Conservation (phyloP, 2,113 vertebrate genomes). For the Progne subis region DNA sequence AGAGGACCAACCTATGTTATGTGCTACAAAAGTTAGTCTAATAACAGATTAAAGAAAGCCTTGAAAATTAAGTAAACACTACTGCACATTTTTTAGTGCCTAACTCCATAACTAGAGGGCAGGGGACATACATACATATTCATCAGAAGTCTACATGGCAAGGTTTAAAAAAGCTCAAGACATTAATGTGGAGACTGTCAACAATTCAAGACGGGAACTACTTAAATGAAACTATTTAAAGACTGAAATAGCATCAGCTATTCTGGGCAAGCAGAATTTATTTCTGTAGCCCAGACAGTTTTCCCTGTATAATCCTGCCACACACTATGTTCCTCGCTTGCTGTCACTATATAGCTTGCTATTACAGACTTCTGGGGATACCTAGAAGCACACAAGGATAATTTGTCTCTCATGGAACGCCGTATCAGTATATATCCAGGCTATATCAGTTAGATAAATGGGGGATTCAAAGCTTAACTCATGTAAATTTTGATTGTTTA, state of each 20-base stretch:
- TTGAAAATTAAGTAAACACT: neutral
- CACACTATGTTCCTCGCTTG: neutral
- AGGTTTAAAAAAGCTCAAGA: neutral
- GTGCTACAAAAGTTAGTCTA: neutral
- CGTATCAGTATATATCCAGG: constrained; percentile 17
- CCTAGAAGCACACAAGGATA: neutral
- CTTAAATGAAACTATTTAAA: constrained; percentile 13
- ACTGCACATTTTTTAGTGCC: neutral
- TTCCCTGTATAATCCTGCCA: neutral
- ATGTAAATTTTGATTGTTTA: neutral
- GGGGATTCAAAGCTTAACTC: neutral
- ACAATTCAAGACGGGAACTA: neutral
- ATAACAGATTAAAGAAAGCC: neutral
- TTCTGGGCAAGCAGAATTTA: constrained; percentile 12
- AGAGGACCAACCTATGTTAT: neutral
- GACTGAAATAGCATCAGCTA: neutral
- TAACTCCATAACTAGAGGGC: neutral
- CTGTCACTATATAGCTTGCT: constrained; percentile 18
- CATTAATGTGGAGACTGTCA: neutral
- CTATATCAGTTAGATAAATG: neutral
- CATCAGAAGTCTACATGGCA: neutral
- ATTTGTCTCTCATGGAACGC: constrained; percentile 7
- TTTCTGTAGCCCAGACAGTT: constrained; percentile 39
- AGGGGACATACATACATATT: neutral
- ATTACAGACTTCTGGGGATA: constrained; percentile 33